Base-by-base conservation (phyloP, 1,140 invertebrate species). In the Notospermus geniculatus region DNA sequence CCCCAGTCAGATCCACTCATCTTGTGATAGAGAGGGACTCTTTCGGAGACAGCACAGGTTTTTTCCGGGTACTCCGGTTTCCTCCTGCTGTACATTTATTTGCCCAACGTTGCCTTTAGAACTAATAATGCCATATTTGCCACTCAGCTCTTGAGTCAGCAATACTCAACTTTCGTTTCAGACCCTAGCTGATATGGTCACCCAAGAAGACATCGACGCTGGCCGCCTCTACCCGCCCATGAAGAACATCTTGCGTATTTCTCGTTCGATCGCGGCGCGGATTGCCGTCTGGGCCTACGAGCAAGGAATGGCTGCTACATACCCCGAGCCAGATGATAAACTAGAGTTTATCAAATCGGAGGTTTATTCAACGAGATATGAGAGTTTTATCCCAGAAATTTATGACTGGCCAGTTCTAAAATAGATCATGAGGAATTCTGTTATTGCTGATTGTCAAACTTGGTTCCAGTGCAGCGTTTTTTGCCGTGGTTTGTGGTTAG, bases 161-260 rank as follows among this genome's bases (percentile, higher is more conserved):
- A n/a, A 15, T 36, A 36, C 32, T 17, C 29, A 56, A 23, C 43
- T 66, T 62, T 59, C 54, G 19, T 66, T 75, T 53, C 56, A 94
- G 86, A 87, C 89, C 28, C 81, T 98, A 13, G 88, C 94, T 9
- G 84, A 90, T 19, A 83, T 91, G 61, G 94, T 97, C 0, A 88
- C 87, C 7, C 85, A 92, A 55, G 84, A 85, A 9, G 90, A 98
- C 80, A 83, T 98, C 41, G 85, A 84, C 0, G 86, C 86, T 59
- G 96, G 96, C 19, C 90, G 92, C 65, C 85, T 99, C 27, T 99
- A 98, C 78, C 97, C 97, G 17, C 93, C 95, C 0, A 83, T 99
- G 13, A 82, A 85, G 17, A 86, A 88, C n/a, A 96, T 99, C 71
- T 86, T 89, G 64, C 87, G 91, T 53, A 92, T 95, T 56, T 98